These are phyloP conservation scores for Heliconius eleuchia DNA, from an alignment of 1,140 invertebrate species.

Conservation along the genomic window DNA sequence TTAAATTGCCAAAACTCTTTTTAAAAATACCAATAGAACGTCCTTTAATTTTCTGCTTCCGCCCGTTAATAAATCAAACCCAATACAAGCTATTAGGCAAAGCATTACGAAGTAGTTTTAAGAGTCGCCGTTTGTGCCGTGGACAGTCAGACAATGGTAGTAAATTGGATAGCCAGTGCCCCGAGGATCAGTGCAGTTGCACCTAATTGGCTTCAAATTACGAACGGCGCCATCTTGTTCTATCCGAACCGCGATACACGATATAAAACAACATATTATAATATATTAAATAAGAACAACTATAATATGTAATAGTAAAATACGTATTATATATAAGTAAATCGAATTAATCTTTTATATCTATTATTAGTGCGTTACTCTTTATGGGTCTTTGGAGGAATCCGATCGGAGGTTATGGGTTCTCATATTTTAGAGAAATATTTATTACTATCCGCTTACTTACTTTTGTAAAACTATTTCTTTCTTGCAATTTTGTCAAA, in stretches of 20 bases:
- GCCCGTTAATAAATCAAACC: background rate
- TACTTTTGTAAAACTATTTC: no score
- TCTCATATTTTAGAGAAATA: no score
- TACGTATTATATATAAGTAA: background rate
- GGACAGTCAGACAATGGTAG: slow-evolving; percentile 60
- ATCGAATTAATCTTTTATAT: no score
- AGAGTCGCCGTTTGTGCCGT: slow-evolving; percentile 31
- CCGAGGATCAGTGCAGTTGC: slow-evolving; percentile 56
- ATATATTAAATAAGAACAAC: background rate
- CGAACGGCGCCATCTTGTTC: slow-evolving; percentile 43
- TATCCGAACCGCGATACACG: slow-evolving; percentile 14
- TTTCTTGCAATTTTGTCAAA: no score
- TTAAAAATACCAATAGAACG: background rate
- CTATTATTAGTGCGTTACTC: no score
- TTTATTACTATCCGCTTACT: no score
- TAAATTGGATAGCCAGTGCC: slow-evolving; percentile 70
- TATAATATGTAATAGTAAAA: background rate
- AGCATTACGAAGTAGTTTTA: slow-evolving; percentile 20
- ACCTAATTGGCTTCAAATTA: slow-evolving; percentile 62
- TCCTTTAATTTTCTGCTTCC: background rate
- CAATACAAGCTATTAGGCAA: slow-evolving; percentile 12
- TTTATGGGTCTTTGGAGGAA: no score
- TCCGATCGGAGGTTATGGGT: no score
- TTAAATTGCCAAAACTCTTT: no score
- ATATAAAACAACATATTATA: background rate